These are phyloP conservation scores for Chromobotia macracanthus DNA, from an alignment of 2,797 vertebrate species.

Conservation along the genomic window DNA sequence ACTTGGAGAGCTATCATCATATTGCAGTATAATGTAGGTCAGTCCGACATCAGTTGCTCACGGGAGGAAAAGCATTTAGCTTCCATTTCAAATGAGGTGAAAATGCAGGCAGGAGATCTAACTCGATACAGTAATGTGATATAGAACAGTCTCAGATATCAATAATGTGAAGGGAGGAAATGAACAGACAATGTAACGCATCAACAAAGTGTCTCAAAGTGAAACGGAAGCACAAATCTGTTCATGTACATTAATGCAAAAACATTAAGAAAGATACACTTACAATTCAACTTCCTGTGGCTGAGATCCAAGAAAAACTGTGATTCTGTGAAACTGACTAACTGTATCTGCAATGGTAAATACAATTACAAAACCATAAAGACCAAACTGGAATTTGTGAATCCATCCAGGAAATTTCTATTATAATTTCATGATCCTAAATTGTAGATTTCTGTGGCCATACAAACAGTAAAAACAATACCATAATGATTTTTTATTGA, in stretches of 20 bases:
- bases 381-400: background rate
- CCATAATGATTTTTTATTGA: too few species aligned
- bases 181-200: background rate
- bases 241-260: background rate
- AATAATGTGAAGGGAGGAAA: background rate
- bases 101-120: background rate
- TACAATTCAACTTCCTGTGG: too few species aligned
- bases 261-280: background rate
- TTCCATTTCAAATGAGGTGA: background rate
- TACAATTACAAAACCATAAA: background rate
- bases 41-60: slow-evolving; percentile 60
- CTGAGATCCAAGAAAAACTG: too few species aligned
- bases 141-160: background rate
- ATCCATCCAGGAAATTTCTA: background rate
- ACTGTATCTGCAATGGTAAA: background rate
- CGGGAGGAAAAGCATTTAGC: slow-evolving; percentile 40
- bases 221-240: background rate
- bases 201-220: background rate
- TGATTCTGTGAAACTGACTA: background rate
- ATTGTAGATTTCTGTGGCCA: too few species aligned
- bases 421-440: background rate
- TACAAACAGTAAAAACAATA: too few species aligned
- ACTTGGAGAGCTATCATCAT: background rate
- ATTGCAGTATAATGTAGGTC: slow-evolving; percentile 59
- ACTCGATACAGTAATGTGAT: slow-evolving; percentile 17